Evolutionary conservation across 2,888 invertebrate genomes (phyloP).

Genomic region (Pseudococcus viburni): DNA sequence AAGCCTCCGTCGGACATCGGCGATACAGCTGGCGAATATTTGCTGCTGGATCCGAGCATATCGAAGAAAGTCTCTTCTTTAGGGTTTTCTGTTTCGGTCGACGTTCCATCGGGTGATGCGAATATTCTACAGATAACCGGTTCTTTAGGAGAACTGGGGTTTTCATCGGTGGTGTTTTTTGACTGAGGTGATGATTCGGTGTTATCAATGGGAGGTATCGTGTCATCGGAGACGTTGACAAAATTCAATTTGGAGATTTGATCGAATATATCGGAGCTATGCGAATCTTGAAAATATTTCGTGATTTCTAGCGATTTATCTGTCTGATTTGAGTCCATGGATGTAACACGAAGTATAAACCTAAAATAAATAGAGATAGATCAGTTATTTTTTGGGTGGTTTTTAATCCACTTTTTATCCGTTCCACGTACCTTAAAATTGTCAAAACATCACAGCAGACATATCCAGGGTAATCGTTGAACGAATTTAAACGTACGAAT

Average conservation of each 20-base stretch:
- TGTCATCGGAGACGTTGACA: not conserved
- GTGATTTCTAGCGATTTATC: constrained; percentile 54
- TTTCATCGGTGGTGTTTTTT: not conserved
- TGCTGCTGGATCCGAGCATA: constrained; percentile 71
- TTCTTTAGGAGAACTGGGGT: not conserved
- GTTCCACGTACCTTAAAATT: not conserved
- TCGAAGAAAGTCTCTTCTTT: constrained; percentile 73
- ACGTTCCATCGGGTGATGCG: constrained; percentile 70
- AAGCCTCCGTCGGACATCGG: not conserved
- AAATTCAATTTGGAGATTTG: constrained; percentile 68
- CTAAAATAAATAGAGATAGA: not conserved
- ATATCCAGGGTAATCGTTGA: not conserved
- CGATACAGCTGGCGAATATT: constrained; percentile 34
- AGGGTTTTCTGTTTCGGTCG: constrained; percentile 69
- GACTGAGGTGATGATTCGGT: not conserved
- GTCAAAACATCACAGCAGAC: not conserved
- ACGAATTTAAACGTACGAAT: not conserved
- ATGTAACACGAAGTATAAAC: not conserved
- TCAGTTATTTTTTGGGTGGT: not conserved
- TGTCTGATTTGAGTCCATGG: constrained; percentile 27
- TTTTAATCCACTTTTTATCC: not conserved
- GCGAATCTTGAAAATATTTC: constrained; percentile 67
- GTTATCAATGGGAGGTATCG: not conserved
- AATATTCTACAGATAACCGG: constrained; percentile 67
- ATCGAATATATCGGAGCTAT: constrained; percentile 69